Percentiles rank a stretch among this genome's conserved stretches.
These are phyloP conservation scores for Cardiocondyla obscurior DNA, from an alignment of 1,140 invertebrate genomes.

Conservation along the genomic window DNA sequence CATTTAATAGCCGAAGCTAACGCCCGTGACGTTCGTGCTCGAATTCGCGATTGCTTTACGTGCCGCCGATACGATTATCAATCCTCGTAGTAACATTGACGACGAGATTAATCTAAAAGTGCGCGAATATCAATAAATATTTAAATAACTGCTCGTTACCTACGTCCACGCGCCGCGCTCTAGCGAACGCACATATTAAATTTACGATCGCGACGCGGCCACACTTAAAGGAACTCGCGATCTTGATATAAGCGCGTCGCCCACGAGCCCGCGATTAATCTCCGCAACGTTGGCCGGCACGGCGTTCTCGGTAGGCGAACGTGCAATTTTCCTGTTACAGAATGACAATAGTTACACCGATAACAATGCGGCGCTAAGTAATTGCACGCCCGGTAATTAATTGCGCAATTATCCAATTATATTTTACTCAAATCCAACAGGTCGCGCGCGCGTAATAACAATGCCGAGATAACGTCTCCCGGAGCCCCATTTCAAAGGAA, in stretches of 20 bases:
- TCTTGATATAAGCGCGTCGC: background rate
- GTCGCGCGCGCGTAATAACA: conserved; percentile 14
- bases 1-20: conserved; percentile 17
- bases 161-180: background rate
- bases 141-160: background rate
- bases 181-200: background rate
- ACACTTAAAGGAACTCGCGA: background rate
- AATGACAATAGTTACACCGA: conserved; percentile 8
- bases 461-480: conserved; percentile 21
- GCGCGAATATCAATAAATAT: background rate
- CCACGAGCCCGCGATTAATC: background rate
- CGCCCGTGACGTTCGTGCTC: background rate
- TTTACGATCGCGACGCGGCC: background rate
- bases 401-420: conserved; percentile 45
- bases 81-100: background rate
- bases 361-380: conserved; percentile 11
- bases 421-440: conserved; percentile 40
- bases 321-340: conserved; percentile 20
- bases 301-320: background rate
- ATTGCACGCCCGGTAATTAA: conserved; percentile 42
- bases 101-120: background rate
- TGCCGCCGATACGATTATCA: background rate
- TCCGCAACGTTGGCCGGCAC: background rate
- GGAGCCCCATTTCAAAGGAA: background rate
- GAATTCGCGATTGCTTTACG: conserved; percentile 14